A percentile compares a stretch with the other conserved stretches of the same genome.
These are phyloP conservation scores for Hydrophis major DNA, from an alignment of 2,797 vertebrate species.

Conservation along the genomic window DNA sequence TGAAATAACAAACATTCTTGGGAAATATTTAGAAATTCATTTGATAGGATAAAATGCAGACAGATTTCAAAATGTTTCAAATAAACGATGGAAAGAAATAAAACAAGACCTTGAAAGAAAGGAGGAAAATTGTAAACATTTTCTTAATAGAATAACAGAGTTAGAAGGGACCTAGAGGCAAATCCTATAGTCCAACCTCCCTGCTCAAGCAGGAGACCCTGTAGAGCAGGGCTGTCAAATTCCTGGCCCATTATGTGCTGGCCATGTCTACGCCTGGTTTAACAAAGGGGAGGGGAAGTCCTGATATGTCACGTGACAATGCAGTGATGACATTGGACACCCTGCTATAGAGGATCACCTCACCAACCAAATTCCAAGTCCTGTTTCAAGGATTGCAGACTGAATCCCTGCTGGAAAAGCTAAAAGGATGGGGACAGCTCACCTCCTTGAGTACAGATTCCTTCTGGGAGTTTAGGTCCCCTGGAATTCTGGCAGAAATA, in stretches of 20 bases:
- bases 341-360: not conserved
- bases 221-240: too few species aligned
- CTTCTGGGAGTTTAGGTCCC: not conserved
- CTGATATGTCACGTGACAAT: too few species aligned
- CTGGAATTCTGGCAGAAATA: not conserved
- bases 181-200: too few species aligned
- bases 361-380: not conserved
- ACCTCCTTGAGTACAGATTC: not conserved
- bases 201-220: too few species aligned
- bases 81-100: not conserved
- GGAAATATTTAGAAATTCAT: not conserved
- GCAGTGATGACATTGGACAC: too few species aligned
- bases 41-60: not conserved
- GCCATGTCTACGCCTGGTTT: too few species aligned
- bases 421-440: not conserved
- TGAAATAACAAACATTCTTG: too few species aligned
- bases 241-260: too few species aligned
- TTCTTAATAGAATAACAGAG: not conserved
- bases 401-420: not conserved
- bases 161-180: too few species aligned
- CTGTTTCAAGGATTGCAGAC: not conserved
- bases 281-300: too few species aligned
- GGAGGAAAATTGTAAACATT: not conserved
- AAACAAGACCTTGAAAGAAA: not conserved
- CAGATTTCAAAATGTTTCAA: not conserved